Evolutionary conservation across 2,888 invertebrate species (phyloP), one percentile per base, ranked within the genome.

Genomic region (Aplocera efformata): DNA sequence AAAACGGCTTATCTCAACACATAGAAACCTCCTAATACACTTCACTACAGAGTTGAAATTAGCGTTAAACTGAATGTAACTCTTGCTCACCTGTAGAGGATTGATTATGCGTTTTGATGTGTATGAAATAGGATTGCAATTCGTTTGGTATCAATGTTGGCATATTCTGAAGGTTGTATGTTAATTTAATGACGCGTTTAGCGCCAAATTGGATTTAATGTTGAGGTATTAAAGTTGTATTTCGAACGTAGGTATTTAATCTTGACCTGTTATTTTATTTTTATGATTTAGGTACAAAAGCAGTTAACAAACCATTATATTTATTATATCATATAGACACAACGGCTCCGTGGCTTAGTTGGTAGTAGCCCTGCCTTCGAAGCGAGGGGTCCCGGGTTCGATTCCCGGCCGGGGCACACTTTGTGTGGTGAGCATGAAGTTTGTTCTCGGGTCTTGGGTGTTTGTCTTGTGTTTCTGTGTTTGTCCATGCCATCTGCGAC

Each of bases 151-250:
- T 7, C n/a, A 2, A 3, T 26, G 38, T 34, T 43, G 43, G 42
- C 38, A 34, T 33, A 6, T 3, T 30, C 3, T 7, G 42, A 42
- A 42, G 42, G 37, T 42, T 37, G 23, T 28, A 29, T 35, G 28
- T 8, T 24, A 37, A 20, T 25, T 37, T 20, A 5, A 5, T 23
- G 20, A 26, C 25, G 5, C 2, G 13, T 9, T 17, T 13, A 28
- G n/a, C 8, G n/a, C 1, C 20, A 17, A 40, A 24, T 29, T 33
- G 29, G 8, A 25, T 21, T 33, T 24, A 24, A 33, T 25, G 33
- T 21, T 0, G 6, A 24, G 4, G 20, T 0, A 1, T 46, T 60
- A 62, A 51, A 51, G 65, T 60, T 51, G 39, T 46, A 42, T 57
- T 56, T 73, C 27, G 39, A 49, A 48, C 62, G 58, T 50, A 5